Percentiles rank a stretch among this genome's conserved stretches.
phyloP scores from a whole-genome alignment of 2,113 vertebrate species.

The Falco punctatus region DNA sequence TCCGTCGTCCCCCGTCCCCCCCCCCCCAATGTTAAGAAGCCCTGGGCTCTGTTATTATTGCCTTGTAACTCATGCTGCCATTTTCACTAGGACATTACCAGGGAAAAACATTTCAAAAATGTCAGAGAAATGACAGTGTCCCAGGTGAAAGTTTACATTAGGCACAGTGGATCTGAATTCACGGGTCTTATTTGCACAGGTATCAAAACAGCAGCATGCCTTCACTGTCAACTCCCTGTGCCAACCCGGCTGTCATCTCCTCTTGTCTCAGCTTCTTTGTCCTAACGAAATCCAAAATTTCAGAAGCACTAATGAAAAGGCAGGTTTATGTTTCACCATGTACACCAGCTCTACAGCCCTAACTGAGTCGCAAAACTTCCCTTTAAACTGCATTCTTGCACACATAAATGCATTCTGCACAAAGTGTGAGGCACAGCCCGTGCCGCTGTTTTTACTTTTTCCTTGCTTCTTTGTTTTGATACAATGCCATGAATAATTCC shows the following conservation, averaged over 20 bases:
- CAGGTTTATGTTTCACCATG: background rate
- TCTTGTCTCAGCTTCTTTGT: background rate
- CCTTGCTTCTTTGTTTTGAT: background rate
- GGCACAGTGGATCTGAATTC: background rate
- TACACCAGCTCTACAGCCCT: background rate
- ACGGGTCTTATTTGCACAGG: background rate
- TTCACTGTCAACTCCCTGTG: background rate
- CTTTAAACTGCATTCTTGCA: background rate
- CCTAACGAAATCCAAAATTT: background rate
- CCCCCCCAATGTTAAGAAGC: accelerated
- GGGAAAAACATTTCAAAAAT: background rate
- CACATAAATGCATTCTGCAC: background rate
- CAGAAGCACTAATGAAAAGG: background rate
- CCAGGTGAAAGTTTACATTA: accelerated
- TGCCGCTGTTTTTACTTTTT: background rate
- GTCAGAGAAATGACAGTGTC: background rate
- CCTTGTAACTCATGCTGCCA: background rate
- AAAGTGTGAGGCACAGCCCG: background rate
- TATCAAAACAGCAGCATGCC: background rate
- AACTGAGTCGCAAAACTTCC: background rate
- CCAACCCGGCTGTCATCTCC: background rate
- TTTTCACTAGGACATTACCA: background rate
- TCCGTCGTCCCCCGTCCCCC: accelerated
- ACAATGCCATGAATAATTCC: background rate
- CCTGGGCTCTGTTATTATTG: background rate